Evolutionary conservation across 2,797 vertebrate species (phyloP), one percentile per base, ranked within the genome.

Genomic region (Fringilla coelebs): DNA sequence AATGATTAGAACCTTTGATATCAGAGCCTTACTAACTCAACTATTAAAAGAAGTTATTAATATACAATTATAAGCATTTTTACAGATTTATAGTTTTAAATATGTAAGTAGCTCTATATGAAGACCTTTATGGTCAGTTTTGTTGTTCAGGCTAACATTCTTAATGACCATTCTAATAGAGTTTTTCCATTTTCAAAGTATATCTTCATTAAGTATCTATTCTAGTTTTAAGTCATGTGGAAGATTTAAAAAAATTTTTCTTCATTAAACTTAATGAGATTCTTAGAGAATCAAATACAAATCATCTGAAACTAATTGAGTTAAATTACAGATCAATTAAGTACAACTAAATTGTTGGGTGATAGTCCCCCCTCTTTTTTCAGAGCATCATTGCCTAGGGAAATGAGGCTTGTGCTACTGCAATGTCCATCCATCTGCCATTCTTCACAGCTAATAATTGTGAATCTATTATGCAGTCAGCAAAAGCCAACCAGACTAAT

Each of bases 241-340:
- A 94, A 88, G 62, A 86, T 63, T 81, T 36, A 0, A 63, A 79
- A 88, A 92, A 95, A 81, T 93, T 46, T 52, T 10, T 94, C 91
- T 84, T 94, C 76, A 81, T 96, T 95, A 91, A 91, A 88, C 62
- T 77, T 92, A 89, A 96, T 92, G 91, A 40, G 73, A 88, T 92
- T 86, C 79, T 81, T 91, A 79, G 45, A 86, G 76, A 91, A 93
- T 89, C 60, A 79, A 92, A 91, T 92, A 82, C 71, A 91, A 91
- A 81, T 93, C 32, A 71, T 91, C 89, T 82, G 88, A 93, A 94
- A 88, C 77, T 93, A 92, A 93, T 78, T 89, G 85, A 95, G 80
- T 85, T 83, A 90, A 93, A 94, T 94, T 85, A 94, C 65, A 91
- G 85, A 85, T 91, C 62, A 94, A 71, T 94, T 97, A 88, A 76